Evolutionary conservation across 2,113 vertebrate genomes (phyloP).

Genomic region (Salvelinus alpinus): DNA sequence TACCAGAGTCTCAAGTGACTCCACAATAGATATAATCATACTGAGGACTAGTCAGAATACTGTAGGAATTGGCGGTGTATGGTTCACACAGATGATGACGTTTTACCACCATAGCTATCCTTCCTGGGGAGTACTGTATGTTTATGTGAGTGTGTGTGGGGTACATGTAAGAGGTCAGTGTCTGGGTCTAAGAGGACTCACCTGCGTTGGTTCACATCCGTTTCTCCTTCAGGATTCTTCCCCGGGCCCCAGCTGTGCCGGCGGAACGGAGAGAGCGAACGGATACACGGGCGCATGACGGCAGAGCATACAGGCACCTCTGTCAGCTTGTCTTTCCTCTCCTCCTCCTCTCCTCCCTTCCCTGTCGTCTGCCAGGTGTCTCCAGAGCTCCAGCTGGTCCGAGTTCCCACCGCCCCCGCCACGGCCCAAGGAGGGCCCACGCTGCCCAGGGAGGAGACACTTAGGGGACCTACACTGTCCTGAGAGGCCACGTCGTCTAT

Average conservation of each 20-base stretch:
- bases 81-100: not conserved
- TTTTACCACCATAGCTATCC: too few species aligned
- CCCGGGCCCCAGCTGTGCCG: constrained; percentile 91
- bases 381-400: constrained; percentile 21
- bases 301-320: constrained; percentile 53
- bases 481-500: constrained; percentile 69
- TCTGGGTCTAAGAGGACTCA: constrained; percentile 50
- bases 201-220: constrained; percentile 83
- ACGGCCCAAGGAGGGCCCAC: constrained; percentile 8
- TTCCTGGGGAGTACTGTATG: not conserved
- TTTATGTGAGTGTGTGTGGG: not conserved
- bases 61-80: not conserved
- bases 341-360: constrained; percentile 46
- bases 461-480: not conserved
- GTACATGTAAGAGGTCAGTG: not conserved
- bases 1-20: not conserved
- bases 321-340: not conserved
- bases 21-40: too few species aligned
- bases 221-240: constrained; percentile 69
- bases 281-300: constrained; percentile 66
- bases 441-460: constrained; percentile 26
- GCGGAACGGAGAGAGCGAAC: constrained; percentile 83
- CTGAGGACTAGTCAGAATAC: not conserved
- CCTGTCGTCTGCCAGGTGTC: constrained; percentile 32
- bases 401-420: not conserved